These are phyloP conservation scores for Microcebus tavaratra DNA, from an alignment of 2,113 vertebrate genomes.

Conservation along the genomic window DNA sequence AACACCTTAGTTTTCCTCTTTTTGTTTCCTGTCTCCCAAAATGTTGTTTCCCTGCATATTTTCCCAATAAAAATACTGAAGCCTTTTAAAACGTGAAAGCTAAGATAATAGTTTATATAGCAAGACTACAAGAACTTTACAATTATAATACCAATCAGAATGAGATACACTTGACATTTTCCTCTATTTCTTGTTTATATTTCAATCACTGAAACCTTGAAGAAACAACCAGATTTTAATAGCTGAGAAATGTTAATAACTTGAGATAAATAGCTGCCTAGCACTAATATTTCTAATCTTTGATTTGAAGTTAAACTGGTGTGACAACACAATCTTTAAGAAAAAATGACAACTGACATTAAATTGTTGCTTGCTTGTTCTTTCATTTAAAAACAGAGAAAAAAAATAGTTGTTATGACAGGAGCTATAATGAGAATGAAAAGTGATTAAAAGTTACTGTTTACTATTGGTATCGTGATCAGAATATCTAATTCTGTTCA, in stretches of 20 bases:
- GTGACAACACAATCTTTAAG: constrained; percentile 38
- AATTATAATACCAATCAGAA: constrained; percentile 53
- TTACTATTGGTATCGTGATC: neutral
- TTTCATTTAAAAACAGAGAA: neutral
- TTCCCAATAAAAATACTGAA: neutral
- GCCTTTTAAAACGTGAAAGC: neutral
- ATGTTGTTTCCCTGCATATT: neutral
- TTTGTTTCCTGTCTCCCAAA: neutral
- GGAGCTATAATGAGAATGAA: constrained; percentile 17
- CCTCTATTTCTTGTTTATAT: constrained; percentile 53
- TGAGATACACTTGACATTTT: constrained; percentile 62
- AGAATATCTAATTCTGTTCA: constrained; percentile 22
- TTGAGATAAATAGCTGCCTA: constrained; percentile 47
- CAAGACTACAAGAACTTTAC: constrained; percentile 1
- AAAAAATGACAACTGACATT: neutral
- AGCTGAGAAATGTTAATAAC: constrained; percentile 61
- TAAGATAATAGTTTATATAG: constrained; percentile 18
- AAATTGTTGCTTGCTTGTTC: constrained; percentile 1
- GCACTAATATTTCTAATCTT: constrained; percentile 35
- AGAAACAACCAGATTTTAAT: constrained; percentile 50
- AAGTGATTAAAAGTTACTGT: constrained; percentile 45
- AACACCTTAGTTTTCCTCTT: neutral
- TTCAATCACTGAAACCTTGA: constrained; percentile 43
- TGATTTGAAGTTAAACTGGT: constrained; percentile 58
- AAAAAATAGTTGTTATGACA: neutral